These are phyloP conservation scores for Anticlea derivata DNA, from an alignment of 2,888 invertebrate genomes.

Conservation along the genomic window DNA sequence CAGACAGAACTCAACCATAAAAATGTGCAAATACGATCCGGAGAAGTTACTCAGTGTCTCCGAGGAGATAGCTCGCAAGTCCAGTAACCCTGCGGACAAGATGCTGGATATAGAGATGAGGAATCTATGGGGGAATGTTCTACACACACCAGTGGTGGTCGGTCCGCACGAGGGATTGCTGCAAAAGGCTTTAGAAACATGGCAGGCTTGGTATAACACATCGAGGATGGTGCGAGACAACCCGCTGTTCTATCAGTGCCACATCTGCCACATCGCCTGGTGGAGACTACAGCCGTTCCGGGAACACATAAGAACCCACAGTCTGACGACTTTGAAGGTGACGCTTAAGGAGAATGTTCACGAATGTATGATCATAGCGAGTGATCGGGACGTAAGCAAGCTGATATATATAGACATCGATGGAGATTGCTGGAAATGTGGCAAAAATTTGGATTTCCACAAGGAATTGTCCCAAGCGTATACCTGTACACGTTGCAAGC, in stretches of 20 bases:
- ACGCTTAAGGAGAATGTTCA: slow-evolving; percentile 29
- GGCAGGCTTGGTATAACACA: slow-evolving; percentile 39
- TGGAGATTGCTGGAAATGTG: slow-evolving; percentile 50
- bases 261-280: slow-evolving; percentile 51
- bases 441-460: slow-evolving; percentile 29
- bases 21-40: slow-evolving; percentile 8
- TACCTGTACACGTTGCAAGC: slow-evolving; percentile 36
- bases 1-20: no score
- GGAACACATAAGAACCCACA: slow-evolving; percentile 44
- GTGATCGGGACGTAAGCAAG: fast-evolving
- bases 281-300: slow-evolving; percentile 53
- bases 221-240: slow-evolving; percentile 28
- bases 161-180: slow-evolving; percentile 26
- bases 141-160: neutral
- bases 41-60: slow-evolving; percentile 30
- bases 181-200: slow-evolving; percentile 36
- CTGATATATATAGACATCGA: slow-evolving; percentile 28
- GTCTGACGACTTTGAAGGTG: neutral
- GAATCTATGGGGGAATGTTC: slow-evolving; percentile 39
- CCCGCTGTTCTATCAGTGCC: slow-evolving; percentile 59
- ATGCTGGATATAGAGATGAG: slow-evolving; percentile 38
- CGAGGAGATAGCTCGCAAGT: slow-evolving; percentile 19
- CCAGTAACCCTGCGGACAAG: slow-evolving; percentile 37
- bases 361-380: slow-evolving; percentile 45
- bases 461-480: slow-evolving; percentile 14